Evolutionary conservation across 2,888 invertebrate species (phyloP), one percentile per base, ranked within the genome.

Genomic region (Euphydryas editha): DNA sequence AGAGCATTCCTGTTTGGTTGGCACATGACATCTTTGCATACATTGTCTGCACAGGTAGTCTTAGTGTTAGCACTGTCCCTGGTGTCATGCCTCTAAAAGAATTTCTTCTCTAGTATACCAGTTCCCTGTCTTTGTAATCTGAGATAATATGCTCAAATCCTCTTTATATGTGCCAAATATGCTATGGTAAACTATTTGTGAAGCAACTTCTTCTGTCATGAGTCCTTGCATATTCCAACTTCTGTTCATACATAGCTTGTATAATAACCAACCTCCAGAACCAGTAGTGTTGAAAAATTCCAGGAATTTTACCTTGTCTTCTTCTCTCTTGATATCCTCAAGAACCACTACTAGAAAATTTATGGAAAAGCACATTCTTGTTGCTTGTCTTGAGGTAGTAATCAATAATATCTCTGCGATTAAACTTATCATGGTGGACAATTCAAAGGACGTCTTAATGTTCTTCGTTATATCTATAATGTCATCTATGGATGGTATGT

Each of bases 81-180:
- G n/a, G n/a, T n/a, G 46, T 58, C 1, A 11, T 0, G 72, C 74
- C 56, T n/a, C n/a, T n/a, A n/a, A n/a, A n/a, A n/a, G n/a, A n/a
- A 75, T 51, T 11, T 73, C 62, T 15, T 74, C 73, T 30, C 72
- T 55, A 5, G 72, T 73, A 24, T 39, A 70, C 74, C 71, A 74
- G 0, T 10, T 70, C 0, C 18, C 13, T 0, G 56, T 44, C 1
- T 62, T 51, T 0, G 72, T 72, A 10, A 73, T 70, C 13, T 69
- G 67, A 13, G 11, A 13, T 10, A 39, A 10, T 5, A 39, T 13
- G 10, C 5, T 5, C 39, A 0, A 20, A 15, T 76, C 76, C 13
- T 77, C 75, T 18, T 74, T 74, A 7, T 58, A 76, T 6, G 75
- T 75, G 0, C 74, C 73, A 21, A 76, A 77, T 0, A 75, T 73